phyloP scores from a whole-genome alignment of 1,140 invertebrate species.

The Sarcophaga bullata region DNA sequence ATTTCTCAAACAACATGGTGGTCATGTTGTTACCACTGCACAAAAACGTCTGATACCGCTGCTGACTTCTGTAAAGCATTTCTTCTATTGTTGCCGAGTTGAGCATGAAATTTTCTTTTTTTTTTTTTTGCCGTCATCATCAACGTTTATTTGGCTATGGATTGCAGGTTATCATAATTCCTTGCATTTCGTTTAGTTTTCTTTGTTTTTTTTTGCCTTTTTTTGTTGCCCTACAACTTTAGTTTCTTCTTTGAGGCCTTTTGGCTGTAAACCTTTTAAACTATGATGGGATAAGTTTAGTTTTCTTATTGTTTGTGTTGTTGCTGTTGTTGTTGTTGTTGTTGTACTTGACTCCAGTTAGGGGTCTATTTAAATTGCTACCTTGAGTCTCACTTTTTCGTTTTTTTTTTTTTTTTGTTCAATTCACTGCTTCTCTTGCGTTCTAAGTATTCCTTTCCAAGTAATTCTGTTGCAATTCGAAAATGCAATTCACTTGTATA shows the following conservation, averaged over 20 bases:
- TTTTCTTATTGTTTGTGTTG: too few species aligned
- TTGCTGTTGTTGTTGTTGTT: not conserved
- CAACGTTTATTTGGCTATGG: not conserved
- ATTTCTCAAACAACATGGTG: conserved; percentile 39
- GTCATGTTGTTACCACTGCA: conserved; percentile 15
- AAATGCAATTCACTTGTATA: not conserved
- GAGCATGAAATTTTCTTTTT: too few species aligned
- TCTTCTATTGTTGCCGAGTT: too few species aligned
- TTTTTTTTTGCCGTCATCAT: not conserved
- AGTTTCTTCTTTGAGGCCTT: not conserved
- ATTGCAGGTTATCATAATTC: not conserved
- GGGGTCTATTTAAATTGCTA: conserved; percentile 40
- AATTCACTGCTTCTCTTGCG: not conserved
- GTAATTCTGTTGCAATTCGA: not conserved
- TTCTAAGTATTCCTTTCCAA: not conserved
- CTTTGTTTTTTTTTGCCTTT: not conserved
- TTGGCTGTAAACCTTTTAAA: not conserved
- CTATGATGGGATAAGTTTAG: conserved; percentile 4
- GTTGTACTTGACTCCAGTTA: conserved; percentile 34
- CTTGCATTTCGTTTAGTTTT: too few species aligned
- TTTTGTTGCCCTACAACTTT: not conserved
- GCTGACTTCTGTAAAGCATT: not conserved
- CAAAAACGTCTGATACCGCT: not conserved
- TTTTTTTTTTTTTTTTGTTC: not conserved
- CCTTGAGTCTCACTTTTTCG: conserved; percentile 37